Base-by-base conservation (phyloP, 2,888 invertebrate species). In the Nomada lathburiana region DNA sequence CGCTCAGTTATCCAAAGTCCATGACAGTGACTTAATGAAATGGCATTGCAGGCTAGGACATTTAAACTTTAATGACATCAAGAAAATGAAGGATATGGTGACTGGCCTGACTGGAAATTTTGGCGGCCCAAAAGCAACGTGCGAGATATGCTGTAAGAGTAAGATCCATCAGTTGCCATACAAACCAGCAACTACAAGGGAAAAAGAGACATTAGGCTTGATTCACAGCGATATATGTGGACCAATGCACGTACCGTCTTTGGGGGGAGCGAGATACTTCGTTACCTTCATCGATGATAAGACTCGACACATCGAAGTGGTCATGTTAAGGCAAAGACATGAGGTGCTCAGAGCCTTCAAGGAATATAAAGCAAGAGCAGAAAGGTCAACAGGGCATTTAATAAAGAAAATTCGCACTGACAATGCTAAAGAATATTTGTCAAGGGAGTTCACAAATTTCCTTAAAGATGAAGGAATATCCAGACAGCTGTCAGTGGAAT, bases 401-500 rank as follows among this genome's bases (percentile, higher is more conserved):
- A 87, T 87, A 47, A 85, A 81, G 53, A 83, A 42, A 11, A 2
- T 86, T 52, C 78, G 81, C 0, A 77, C 74, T 7, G 84, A 84
- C 13, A 84, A 83, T 50, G 83, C 60, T 1, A 76, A 55, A 18
- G 86, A 85, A 74, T 87, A 82, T 53, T 50, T 77, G 16, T 85
- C 73, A 47, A 55, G 57, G 0, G 77, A 81, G 36, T 85, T 85
- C 52, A 72, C 26, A 0, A 26, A 67, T 0, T 84, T 71, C 4
- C 53, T 83, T 3, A 57, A 67, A 26, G 13, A 57, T 0, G 67
- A 83, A 64, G 85, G 86, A 9, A 84, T 87, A 23, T 16, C 20
- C 0, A 64, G 77, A 52, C 72, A 90, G 67, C 42, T 80, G 0
- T 86, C 87, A 0, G 77, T 88, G 0, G 82, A 88, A 1, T 86